Base-by-base conservation (phyloP, 64 coral and sea anemone genomes). In the Dendronephthya gigantea region DNA sequence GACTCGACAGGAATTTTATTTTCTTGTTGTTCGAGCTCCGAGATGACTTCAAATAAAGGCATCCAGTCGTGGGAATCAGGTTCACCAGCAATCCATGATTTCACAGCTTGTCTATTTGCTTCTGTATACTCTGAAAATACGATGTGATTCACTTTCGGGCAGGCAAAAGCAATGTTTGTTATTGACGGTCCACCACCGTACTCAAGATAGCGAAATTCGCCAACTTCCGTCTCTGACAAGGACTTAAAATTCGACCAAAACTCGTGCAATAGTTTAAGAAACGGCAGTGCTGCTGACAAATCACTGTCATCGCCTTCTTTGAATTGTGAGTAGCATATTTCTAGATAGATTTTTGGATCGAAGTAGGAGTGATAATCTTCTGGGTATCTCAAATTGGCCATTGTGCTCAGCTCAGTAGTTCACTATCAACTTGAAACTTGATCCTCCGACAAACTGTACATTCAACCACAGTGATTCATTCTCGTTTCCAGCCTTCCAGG, bases 191-290 rank as follows among this genome's bases (percentile, higher is more conserved):
- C 72, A 15, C 72, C 72, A 79, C 72, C 72, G 22, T 33, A 79
- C 29, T 79, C 72, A 19, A 79, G 72, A 79, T 39, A 19, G 8
- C 72, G 72, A 79, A 79, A 4, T 10, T 15, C 25, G 8, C 72
- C 30, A 79, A 79, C 15, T 10, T 15, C 25, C 72, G 29, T 33
- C 7, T 27, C 55, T 22, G 55, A 17, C 25, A 11, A 11, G 2
- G 58, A 3, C 58, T 79, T 29, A 39, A 79, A 34, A 17, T 79
- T 79, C 32, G 72, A 79, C 72, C 72, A 79, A 79, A 79, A 79
- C 13, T 79, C 36, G 29, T 79, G 72, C 9, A 16, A 79, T 15
- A 7, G 9, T 79, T 79, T 79, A 17, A 79, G 4, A 36, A 79
- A 79, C 41, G 41, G 72, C 19, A 79, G 15, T 34, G 8, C 1